Base-by-base conservation (phyloP, 2,113 vertebrate species). In the Stictonetta naevosa region DNA sequence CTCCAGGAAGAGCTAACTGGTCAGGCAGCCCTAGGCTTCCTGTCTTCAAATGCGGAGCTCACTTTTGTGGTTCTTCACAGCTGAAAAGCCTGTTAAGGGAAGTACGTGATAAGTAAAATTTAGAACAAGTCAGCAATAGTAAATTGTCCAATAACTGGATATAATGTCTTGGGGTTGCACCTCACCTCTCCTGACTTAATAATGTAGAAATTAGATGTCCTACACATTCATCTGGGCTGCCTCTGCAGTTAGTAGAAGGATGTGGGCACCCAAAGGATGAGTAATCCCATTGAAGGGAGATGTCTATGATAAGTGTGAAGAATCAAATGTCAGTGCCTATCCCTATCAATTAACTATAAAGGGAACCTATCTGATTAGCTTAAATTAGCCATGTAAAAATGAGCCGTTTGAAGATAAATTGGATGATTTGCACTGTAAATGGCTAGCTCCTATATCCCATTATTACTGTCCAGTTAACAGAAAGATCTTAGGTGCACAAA, bases 351-450 rank as follows among this genome's bases (percentile, higher is more conserved):
- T 95, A 96, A 86, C 86, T 93, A 74, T 87, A 86, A 93, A 95
- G 93, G 92, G 29, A 94, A 7, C 90, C 52, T 94, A 67, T 76
- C 83, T 94, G 76, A 94, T 95, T 93, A 96, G 58, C 62, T 87
- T 95, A 87, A 83, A 96, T 95, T 94, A 96, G 68, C 77, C 88
- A 93, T 93, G 95, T 92, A 92, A 94, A 94, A 48, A 60, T 81
- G 80, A 95, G 80, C 64, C 78, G 77, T 91, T 92, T 93, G 94
- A 97, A 97, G 92, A 86, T 95, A 92, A 92, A 95, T 53, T 31
- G 87, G 81, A 50, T 83, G 36, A 91, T 92, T 92, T 91, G 91
- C 90, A 86, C 86, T 86, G 56, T 86, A 88, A 88, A 95, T 81
- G 60, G 36, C 73, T 93, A 75, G 80, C 73, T 96, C 83, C 73